Conservation (phyloP, 2,888 invertebrate genomes). For the Melanotus villosus region DNA sequence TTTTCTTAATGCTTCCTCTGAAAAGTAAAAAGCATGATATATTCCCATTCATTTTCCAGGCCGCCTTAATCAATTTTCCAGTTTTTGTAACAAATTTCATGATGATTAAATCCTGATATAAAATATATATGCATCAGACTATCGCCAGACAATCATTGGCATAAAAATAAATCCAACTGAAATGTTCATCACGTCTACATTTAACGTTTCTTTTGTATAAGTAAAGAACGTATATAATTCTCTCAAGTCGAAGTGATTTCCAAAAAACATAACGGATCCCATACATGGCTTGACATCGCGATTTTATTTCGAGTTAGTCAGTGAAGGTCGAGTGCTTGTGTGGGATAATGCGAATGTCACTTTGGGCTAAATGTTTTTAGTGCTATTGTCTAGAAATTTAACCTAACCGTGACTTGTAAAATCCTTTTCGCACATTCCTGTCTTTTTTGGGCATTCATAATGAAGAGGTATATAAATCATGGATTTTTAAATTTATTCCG, state of each 20-base stretch:
- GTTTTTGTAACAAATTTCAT: slow-evolving; percentile 3
- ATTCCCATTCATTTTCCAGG: not conserved
- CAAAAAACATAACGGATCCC: slow-evolving; percentile 32
- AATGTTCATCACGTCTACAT: slow-evolving; percentile 28
- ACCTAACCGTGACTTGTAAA: no score
- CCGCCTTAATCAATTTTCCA: not conserved
- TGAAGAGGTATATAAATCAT: no score
- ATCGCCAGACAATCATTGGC: slow-evolving; percentile 37
- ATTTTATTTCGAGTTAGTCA: slow-evolving; percentile 29
- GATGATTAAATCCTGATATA: slow-evolving; percentile 6
- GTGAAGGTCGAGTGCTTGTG: slow-evolving; percentile 29
- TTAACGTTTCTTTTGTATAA: slow-evolving; percentile 23
- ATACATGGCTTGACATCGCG: slow-evolving; percentile 30
- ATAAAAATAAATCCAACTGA: slow-evolving; percentile 30
- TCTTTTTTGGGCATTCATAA: no score
- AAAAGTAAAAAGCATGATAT: not conserved
- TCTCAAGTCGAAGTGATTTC: slow-evolving; percentile 20
- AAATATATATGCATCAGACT: slow-evolving; percentile 33
- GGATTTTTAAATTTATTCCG: no score
- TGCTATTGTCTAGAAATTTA: no score
- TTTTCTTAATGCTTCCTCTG: not conserved
- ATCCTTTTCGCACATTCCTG: no score
- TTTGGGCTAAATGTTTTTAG: slow-evolving; percentile 11
- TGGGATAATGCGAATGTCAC: slow-evolving; percentile 23
- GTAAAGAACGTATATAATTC: not conserved